Evolutionary conservation across 2,113 vertebrate genomes (phyloP).

Genomic region (Melanotaenia duboulayi): DNA sequence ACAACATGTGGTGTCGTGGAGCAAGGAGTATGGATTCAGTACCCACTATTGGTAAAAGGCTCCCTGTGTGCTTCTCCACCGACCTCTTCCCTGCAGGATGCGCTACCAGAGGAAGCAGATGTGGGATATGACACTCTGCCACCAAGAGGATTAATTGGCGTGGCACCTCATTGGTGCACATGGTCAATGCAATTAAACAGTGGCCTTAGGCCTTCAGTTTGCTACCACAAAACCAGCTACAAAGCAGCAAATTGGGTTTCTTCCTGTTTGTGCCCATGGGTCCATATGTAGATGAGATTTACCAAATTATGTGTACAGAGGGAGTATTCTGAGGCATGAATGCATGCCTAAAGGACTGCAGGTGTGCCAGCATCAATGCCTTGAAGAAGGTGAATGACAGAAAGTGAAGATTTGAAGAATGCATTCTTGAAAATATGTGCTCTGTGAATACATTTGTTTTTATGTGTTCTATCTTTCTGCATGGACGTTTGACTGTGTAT

Average conservation of each 20-base stretch:
- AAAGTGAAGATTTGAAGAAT: conserved; percentile 6
- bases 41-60: conserved; percentile 47
- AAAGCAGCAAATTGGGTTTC: conserved; percentile 66
- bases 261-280: conserved; percentile 32
- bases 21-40: conserved; percentile 58
- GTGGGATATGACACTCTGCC: conserved; percentile 54
- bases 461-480: conserved; percentile 24
- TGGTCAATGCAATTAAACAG: conserved; percentile 80
- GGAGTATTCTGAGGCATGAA: conserved; percentile 27
- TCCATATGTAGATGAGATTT: conserved; percentile 41
- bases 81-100: conserved; percentile 59
- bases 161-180: conserved; percentile 75
- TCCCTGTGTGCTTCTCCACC: conserved; percentile 47
- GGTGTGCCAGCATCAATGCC: conserved; percentile 20
- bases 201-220: conserved; percentile 73
- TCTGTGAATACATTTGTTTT: conserved; percentile 16
- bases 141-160: conserved; percentile 78
- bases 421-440: conserved; percentile 3
- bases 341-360: background rate
- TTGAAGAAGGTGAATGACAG: conserved; percentile 9
- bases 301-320: conserved; percentile 44
- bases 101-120: conserved; percentile 59
- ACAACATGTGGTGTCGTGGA: conserved; percentile 38
- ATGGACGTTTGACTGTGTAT: conserved; percentile 42
- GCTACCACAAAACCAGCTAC: conserved; percentile 69